Evolutionary conservation across 2,113 vertebrate genomes (phyloP).

Genomic region (Malurus cyaneus): DNA sequence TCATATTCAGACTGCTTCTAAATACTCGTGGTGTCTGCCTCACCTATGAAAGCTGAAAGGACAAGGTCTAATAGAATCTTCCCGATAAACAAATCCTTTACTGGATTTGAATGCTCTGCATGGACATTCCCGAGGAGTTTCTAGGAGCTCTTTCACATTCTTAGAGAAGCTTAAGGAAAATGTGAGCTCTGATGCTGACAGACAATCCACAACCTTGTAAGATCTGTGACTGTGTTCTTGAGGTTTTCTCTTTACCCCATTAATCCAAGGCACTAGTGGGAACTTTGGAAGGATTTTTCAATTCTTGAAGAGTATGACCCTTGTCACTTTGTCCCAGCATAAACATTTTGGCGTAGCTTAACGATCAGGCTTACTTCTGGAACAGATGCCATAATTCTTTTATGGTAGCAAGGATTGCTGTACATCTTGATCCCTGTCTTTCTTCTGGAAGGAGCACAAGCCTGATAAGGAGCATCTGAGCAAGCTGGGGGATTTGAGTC

Average conservation of each 20-base stretch:
- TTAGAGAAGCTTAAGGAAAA: neutral
- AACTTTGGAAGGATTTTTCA: neutral
- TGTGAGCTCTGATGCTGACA: neutral
- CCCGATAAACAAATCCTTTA: neutral
- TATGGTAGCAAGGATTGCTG: neutral
- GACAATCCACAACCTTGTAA: neutral
- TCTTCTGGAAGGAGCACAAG: neutral
- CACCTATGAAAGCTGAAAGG: neutral
- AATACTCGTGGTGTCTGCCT: accelerated
- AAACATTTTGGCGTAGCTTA: neutral
- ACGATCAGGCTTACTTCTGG: neutral
- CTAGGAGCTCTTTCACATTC: neutral
- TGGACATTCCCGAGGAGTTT: accelerated
- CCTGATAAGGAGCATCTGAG: neutral
- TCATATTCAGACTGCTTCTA: neutral
- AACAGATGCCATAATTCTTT: accelerated
- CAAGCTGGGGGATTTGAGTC: neutral
- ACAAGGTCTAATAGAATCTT: neutral
- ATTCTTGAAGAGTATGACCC: no score
- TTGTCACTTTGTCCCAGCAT: accelerated
- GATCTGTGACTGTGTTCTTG: neutral
- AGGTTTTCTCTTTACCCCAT: neutral
- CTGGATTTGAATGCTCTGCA: neutral
- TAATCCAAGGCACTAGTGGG: neutral
- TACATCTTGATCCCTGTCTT: neutral